Percentiles rank a stretch among this genome's conserved stretches.
phyloP scores from a whole-genome alignment of 2,113 vertebrate species.

The Erythrocercus mccallii region DNA sequence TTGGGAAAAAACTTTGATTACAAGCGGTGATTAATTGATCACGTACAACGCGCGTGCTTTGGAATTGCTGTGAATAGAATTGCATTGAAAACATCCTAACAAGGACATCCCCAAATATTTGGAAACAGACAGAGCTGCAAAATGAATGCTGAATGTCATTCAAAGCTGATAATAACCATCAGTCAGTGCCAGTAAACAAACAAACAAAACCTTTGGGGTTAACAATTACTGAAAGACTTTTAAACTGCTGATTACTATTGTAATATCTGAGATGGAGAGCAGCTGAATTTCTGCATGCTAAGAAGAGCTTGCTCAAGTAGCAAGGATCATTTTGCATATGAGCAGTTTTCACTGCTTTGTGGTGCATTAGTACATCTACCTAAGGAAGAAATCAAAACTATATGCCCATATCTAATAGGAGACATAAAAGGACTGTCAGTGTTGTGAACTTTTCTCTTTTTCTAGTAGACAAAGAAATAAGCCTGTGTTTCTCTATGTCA shows the following conservation, averaged over 20 bases:
- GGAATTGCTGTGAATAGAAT: conserved; percentile 32
- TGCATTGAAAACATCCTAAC: conserved; percentile 42
- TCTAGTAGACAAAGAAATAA: background rate
- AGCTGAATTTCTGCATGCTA: conserved; percentile 54
- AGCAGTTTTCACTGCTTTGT: background rate
- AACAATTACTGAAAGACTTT: conserved; percentile 44
- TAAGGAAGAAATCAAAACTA: background rate
- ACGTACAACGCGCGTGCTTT: background rate
- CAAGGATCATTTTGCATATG: background rate
- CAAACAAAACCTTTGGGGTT: conserved; percentile 59
- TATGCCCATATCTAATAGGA: background rate
- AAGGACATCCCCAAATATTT: conserved; percentile 47
- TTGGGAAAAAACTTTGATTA: conserved; percentile 36
- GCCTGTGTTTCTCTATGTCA: background rate
- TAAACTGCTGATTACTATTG: conserved; percentile 45
- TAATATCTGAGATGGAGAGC: conserved; percentile 54
- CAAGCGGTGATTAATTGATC: conserved; percentile 35
- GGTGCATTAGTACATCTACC: background rate
- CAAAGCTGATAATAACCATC: conserved; percentile 53
- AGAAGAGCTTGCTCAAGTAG: background rate
- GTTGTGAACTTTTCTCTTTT: background rate
- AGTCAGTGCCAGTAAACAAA: conserved; percentile 51
- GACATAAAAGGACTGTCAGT: background rate
- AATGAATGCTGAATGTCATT: conserved; percentile 53
- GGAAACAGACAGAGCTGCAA: conserved; percentile 27